Evolutionary conservation across 1,140 invertebrate genomes (phyloP).

Genomic region (Heliconius hewitsoni): DNA sequence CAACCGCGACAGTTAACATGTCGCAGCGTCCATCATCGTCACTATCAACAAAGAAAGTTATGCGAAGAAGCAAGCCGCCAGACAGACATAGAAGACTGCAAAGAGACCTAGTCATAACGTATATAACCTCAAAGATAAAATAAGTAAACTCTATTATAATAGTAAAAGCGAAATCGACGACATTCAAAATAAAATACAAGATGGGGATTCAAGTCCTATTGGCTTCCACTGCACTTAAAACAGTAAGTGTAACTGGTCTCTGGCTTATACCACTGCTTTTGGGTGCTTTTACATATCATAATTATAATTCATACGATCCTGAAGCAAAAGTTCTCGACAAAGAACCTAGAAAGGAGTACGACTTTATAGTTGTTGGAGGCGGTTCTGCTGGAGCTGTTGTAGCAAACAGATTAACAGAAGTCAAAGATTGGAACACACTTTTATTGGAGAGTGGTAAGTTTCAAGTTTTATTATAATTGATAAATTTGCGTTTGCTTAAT

Average conservation of each 20-base stretch:
- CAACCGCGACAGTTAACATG: constrained; percentile 61
- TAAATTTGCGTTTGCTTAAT: no score
- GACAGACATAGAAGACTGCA: constrained; percentile 50
- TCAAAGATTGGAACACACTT: constrained; percentile 90
- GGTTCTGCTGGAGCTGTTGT: constrained; percentile 96
- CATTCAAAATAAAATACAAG: constrained; percentile 41
- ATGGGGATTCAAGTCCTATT: constrained; percentile 88
- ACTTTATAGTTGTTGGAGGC: constrained; percentile 93
- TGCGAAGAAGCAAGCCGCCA: constrained; percentile 66
- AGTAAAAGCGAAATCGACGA: neutral
- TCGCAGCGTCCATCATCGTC: constrained; percentile 44
- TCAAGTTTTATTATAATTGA: neutral
- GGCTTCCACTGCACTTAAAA: constrained; percentile 88
- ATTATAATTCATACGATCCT: constrained; percentile 90
- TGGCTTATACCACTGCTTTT: constrained; percentile 92
- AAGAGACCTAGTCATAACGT: constrained; percentile 30
- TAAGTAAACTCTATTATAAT: neutral
- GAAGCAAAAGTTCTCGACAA: constrained; percentile 84
- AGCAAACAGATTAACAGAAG: constrained; percentile 93
- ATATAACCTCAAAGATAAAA: neutral
- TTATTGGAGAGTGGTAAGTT: constrained; percentile 89
- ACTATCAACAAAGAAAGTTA: constrained; percentile 50
- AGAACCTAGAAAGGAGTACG: constrained; percentile 85
- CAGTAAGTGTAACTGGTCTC: constrained; percentile 87
- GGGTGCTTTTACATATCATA: constrained; percentile 90